A percentile compares a stretch with the other conserved stretches of the same genome.
Evolutionary conservation across 2,113 vertebrate species (phyloP).

Genomic region (Equus przewalskii): DNA sequence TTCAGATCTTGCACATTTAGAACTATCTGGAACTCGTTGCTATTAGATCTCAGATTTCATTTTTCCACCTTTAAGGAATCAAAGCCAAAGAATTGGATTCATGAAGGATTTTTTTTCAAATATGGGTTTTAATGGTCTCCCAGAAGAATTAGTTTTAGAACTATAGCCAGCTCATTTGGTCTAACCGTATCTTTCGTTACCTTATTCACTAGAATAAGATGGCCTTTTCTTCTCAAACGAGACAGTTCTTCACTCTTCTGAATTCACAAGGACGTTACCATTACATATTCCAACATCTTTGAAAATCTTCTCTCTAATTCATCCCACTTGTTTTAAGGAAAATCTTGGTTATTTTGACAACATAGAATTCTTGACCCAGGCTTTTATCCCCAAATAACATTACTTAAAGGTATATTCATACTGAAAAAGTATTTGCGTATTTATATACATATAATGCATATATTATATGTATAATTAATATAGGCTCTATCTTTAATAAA

Average conservation of each 20-base stretch:
- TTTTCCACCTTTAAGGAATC: not conserved
- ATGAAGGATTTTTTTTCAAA: not conserved
- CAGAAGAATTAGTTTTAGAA: not conserved
- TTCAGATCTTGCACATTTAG: not conserved
- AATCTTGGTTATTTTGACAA: not conserved
- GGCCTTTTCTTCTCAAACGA: not conserved
- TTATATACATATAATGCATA: not conserved
- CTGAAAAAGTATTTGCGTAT: not conserved
- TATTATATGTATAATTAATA: not conserved
- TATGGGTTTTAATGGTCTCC: not conserved
- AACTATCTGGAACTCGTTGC: not conserved
- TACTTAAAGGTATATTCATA: not conserved
- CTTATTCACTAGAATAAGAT: not conserved
- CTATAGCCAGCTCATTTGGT: not conserved
- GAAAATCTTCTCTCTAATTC: not conserved
- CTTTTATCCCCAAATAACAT: not conserved
- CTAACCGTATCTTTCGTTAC: not conserved
- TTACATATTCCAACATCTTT: not conserved
- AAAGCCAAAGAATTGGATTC: not conserved
- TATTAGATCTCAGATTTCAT: not conserved
- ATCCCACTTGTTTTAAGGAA: not conserved
- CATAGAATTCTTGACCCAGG: not conserved
- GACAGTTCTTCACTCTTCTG: not conserved
- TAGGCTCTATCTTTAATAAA: not conserved
- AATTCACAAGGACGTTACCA: not conserved